These are phyloP conservation scores for Azorinus chamasolen DNA, from an alignment of 2,888 invertebrate species.

Conservation along the genomic window DNA sequence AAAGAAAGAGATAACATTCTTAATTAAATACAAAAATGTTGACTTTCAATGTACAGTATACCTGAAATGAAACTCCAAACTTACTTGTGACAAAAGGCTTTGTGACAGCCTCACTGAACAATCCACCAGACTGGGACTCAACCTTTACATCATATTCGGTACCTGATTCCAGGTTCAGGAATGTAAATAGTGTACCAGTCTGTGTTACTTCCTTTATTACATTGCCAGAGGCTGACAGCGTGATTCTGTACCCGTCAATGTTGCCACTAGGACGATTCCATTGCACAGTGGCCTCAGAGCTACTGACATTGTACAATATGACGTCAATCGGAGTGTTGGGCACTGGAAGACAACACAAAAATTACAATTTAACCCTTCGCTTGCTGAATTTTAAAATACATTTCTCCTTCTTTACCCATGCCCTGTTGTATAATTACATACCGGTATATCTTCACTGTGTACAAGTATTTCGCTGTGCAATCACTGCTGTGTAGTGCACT, in stretches of 20 bases:
- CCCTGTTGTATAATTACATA: no score
- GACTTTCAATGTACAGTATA: no score
- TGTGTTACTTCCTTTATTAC: constrained; percentile 36
- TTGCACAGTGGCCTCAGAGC: constrained; percentile 57
- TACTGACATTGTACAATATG: constrained; percentile 52
- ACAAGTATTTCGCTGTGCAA: no score
- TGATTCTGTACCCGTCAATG: constrained; percentile 70
- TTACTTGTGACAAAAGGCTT: constrained; percentile 60
- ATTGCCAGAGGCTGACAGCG: constrained; percentile 51
- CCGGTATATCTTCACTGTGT: no score
- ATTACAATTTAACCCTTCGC: no score
- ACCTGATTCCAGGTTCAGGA: constrained; percentile 68
- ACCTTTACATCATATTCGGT: constrained; percentile 62
- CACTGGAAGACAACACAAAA: constrained; percentile 42
- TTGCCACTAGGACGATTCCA: constrained; percentile 70
- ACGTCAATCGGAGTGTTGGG: constrained; percentile 67
- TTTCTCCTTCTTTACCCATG: no score
- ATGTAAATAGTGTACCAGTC: constrained; percentile 49
- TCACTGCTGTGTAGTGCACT: no score
- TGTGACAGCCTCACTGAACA: constrained; percentile 44
- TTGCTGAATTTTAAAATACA: no score
- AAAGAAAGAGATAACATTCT: no score
- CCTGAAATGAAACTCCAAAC: no score
- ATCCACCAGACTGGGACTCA: constrained; percentile 51
- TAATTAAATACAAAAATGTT: no score